Base-by-base conservation (phyloP, 2,113 vertebrate genomes). In the Phaethornis superciliosus region DNA sequence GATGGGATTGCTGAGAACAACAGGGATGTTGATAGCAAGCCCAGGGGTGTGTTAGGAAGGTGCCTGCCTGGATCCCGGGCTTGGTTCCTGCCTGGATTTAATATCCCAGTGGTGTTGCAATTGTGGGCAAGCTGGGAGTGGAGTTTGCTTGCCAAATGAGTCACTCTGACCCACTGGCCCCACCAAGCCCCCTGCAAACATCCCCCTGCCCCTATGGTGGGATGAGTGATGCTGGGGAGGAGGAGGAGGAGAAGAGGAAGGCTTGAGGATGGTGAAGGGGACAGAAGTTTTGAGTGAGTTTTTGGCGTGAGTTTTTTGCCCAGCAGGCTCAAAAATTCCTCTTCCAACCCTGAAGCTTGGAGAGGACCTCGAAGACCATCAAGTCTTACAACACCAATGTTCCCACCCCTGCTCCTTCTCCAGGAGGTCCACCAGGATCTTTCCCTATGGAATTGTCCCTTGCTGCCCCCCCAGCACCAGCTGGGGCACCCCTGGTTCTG, bases 1-100 rank as follows among this genome's bases (percentile, higher is more conserved):
- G 95, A 54, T 89, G 76, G 1, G 23, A 91, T 88, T 2, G 63
- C 92, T 72, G 44, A 54, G 88, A 65, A 89, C 88, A 83, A 69
- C 83, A 84, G 81, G 86, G 91, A 10, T 94, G 93, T 94, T 91
- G 96, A 64, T 81, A 82, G 92, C 95, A 94, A 93, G 70, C 92
- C 90, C 92, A 85, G 89, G 72, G 93, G 89, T 4, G 89, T 85
- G 93, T 90, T 65, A 5, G 86, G 95, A 44, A 94, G 94, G 78
- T 4, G 72, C 8, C 81, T 4, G 72, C 9, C 4, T 20, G 76
- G 62, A 70, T 74, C 75, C 92, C 22, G 70, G 46, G 93, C 80
- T 85, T 70, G 1, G 78, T 7, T 15, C 20, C 90, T 67, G 77
- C n/a, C 64, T 72, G 85, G 55, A 42, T 46, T 10, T 3, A 28